Percentiles rank a stretch among this genome's conserved stretches.
Conservation (phyloP, 2,797 vertebrate genomes). For the Gephyroberyx darwinii region DNA sequence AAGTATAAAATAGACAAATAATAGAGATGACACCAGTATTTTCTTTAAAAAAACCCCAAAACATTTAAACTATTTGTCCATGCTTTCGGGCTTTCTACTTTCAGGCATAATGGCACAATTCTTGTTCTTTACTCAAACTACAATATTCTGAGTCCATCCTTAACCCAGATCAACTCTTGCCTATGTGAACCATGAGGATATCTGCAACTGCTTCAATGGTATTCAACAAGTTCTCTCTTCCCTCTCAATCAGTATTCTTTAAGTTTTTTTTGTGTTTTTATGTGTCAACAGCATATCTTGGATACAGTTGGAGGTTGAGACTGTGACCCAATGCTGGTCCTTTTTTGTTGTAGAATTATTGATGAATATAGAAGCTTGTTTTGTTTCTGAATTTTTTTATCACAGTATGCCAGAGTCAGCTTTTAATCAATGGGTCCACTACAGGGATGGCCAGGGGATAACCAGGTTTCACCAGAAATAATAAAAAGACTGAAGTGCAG, state of each 20-base stretch:
- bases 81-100: not conserved
- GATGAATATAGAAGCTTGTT: no score
- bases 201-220: conserved; percentile 96
- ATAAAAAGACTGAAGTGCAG: not conserved
- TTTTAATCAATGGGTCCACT: not conserved
- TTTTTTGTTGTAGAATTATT: not conserved
- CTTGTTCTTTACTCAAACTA: not conserved
- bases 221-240: conserved; percentile 40
- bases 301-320: not conserved
- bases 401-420: not conserved
- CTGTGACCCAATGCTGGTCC: not conserved
- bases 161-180: conserved; percentile 85
- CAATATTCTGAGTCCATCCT: conserved; percentile 35
- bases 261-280: not conserved
- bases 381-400: not conserved
- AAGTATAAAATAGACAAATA: no score
- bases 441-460: not conserved
- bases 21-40: no score
- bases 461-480: not conserved
- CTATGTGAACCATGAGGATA: conserved; percentile 93
- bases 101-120: not conserved
- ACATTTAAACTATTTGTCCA: fast-evolving
- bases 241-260: not conserved
- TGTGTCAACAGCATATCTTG: not conserved
- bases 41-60: not conserved